Conservation (phyloP, 2,113 vertebrate species). For the Abramis brama region DNA sequence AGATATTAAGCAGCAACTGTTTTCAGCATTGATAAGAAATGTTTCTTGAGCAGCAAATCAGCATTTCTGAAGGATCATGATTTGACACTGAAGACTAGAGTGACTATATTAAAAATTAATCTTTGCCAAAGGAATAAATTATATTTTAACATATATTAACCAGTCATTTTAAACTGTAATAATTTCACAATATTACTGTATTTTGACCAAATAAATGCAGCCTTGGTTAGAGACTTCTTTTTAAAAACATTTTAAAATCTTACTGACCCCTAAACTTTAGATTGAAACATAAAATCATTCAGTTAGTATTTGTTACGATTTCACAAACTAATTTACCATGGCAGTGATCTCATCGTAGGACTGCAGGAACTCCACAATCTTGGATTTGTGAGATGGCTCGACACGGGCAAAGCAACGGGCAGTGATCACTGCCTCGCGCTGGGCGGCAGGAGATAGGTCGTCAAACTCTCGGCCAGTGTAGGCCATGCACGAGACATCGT, state of each 20-base stretch:
- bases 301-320: neutral
- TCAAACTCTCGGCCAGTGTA: slow-evolving; percentile 96
- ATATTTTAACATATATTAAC: neutral
- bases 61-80: neutral
- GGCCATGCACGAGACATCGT: slow-evolving; percentile 89
- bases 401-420: slow-evolving; percentile 96
- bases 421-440: slow-evolving; percentile 90
- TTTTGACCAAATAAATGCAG: neutral
- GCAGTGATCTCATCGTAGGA: slow-evolving; percentile 98
- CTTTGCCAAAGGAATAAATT: neutral
- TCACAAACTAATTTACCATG: slow-evolving; percentile 80
- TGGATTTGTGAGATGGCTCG: slow-evolving; percentile 97
- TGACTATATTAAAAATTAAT: neutral
- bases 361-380: slow-evolving; percentile 97
- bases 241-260: neutral
- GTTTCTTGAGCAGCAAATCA: neutral
- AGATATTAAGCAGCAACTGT: neutral
- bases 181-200: too few species aligned
- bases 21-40: neutral
- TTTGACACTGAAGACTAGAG: neutral
- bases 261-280: neutral
- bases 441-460: slow-evolving; percentile 83
- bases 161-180: too few species aligned
- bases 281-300: neutral
- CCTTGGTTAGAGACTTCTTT: neutral